Base-by-base conservation (phyloP, 2,113 vertebrate species). In the Elachura formosa region DNA sequence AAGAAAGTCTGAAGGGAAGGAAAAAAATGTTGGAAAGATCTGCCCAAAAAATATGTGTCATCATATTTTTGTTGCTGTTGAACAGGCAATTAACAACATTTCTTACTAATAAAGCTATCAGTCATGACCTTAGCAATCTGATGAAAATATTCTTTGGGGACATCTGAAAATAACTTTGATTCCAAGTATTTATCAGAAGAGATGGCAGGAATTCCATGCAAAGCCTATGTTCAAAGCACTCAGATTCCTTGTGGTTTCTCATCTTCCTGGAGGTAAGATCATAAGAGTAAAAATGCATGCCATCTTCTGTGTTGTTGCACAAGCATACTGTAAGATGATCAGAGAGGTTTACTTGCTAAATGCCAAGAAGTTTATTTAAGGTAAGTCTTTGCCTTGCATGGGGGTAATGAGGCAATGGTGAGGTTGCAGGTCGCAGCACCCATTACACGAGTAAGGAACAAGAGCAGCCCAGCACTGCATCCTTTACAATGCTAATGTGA, bases 81-180 rank as follows among this genome's bases (percentile, higher is more conserved):
- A 92, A 72, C 25, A 52, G 61, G 62, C 18, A 13, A 73, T 80
- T 16, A 3, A 68, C 40, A 83, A 79, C 38, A 46, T 54, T 92
- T 93, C 59, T 95, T 62, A 74, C 67, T 74, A 92, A 69, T 90
- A 79, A 96, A 92, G 43, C 71, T 69, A 38, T 75, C 85, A 78
- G 55, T 91, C 61, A 73, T 45, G 25, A 84, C 82, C 46, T 72
- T 29, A 63, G 67, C 52, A 61, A 81, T 55, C 9, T 31, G 43
- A 73, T 84, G 23, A 68, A 79, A 94, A 81, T 84, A 84, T 83
- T 87, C 34, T 89, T 89, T 81, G 34, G 29, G 25, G n/a, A 83
- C 67, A 83, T 87, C 82, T 88, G 80, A 95, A 96, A 96, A 92
- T 69, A 94, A 66, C 92, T 93, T 86, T 85, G 41, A 75, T 94